Percentiles rank a stretch among this genome's conserved stretches.
These are phyloP conservation scores for Phalacrocorax aristotelis DNA, from an alignment of 2,113 vertebrate genomes.

Conservation along the genomic window DNA sequence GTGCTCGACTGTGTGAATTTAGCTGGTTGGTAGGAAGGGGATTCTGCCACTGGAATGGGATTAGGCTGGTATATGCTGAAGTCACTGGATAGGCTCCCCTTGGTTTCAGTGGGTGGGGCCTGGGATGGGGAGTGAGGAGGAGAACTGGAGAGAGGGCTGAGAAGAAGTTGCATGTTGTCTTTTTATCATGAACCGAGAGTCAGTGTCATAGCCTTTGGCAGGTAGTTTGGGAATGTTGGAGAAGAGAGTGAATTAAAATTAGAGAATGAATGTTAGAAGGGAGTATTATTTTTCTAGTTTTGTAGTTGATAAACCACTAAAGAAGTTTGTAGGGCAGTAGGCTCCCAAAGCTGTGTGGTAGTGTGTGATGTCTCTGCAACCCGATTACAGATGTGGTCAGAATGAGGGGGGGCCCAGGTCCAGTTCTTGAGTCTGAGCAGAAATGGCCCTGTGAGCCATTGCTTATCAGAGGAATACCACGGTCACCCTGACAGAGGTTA, in stretches of 20 bases:
- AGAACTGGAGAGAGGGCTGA: background rate
- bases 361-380: background rate
- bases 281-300: background rate
- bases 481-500: background rate
- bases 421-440: background rate
- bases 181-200: background rate
- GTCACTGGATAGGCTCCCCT: background rate
- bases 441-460: background rate
- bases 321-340: background rate
- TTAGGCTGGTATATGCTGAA: background rate
- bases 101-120: background rate
- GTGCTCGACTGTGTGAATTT: background rate
- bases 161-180: background rate
- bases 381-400: accelerated
- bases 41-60: background rate
- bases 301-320: background rate
- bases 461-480: background rate
- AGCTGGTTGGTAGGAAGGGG: background rate
- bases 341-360: accelerated
- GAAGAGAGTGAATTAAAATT: background rate
- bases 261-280: background rate
- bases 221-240: background rate
- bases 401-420: background rate
- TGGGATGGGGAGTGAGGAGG: background rate
- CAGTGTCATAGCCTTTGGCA: background rate